These are phyloP conservation scores for Maniola jurtina DNA, from an alignment of 1,140 invertebrate species.

Conservation along the genomic window DNA sequence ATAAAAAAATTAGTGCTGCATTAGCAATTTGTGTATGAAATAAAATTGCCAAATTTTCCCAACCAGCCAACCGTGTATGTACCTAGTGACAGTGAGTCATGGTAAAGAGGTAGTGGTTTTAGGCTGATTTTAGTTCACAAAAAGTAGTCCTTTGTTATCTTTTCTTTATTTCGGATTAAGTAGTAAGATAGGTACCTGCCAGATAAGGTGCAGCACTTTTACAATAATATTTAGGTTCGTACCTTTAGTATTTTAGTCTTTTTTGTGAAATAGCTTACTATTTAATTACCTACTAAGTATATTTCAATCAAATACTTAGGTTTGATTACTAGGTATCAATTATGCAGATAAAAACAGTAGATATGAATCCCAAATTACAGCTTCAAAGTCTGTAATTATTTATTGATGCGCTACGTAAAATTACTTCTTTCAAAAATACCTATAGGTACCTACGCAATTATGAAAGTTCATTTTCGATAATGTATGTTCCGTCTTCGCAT, in stretches of 20 bases:
- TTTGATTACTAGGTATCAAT: too few species aligned
- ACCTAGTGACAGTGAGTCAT: conserved; percentile 47
- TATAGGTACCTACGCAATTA: conserved; percentile 15
- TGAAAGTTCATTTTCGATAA: background rate
- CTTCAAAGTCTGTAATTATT: background rate
- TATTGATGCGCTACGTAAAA: background rate
- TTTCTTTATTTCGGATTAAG: background rate
- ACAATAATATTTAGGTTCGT: too few species aligned
- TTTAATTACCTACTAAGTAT: too few species aligned
- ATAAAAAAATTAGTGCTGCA: too few species aligned
- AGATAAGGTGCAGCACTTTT: too few species aligned
- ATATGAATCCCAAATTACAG: background rate
- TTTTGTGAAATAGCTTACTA: background rate
- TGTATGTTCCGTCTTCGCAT: conserved; percentile 17
- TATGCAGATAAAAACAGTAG: background rate
- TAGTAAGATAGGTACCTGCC: too few species aligned
- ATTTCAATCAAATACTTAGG: too few species aligned
- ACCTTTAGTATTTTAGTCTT: too few species aligned
- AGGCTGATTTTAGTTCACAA: conserved; percentile 6
- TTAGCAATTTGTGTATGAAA: background rate
- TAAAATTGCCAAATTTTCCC: conserved; percentile 53
- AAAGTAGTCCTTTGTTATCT: background rate
- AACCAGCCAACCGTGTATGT: conserved; percentile 61
- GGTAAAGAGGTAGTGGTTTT: conserved; percentile 18
- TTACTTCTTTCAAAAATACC: conserved; percentile 5